Percentiles rank a stretch among this genome's conserved stretches.
phyloP scores from a whole-genome alignment of 2,113 vertebrate species.

The Oreochromis tanganicae region DNA sequence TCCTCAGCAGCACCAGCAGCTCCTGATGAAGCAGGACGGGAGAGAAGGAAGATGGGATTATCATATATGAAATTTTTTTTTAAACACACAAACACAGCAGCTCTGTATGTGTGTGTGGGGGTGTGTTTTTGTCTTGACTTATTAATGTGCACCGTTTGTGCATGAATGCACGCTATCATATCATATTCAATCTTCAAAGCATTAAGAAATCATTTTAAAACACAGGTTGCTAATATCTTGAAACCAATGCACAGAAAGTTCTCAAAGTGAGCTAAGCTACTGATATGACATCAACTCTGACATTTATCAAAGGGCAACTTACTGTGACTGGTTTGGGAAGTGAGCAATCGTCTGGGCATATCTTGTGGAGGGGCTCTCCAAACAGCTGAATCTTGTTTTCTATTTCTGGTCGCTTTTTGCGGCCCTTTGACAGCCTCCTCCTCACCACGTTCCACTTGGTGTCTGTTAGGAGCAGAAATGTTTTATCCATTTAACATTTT shows the following conservation, averaged over 20 bases:
- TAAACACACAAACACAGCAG: background rate
- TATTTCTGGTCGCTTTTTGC: slow-evolving; percentile 38
- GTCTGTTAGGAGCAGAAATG: slow-evolving; percentile 56
- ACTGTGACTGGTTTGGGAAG: slow-evolving; percentile 86
- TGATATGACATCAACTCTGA: background rate
- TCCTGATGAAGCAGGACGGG: slow-evolving; percentile 65
- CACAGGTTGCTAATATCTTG: background rate
- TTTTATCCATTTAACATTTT: background rate
- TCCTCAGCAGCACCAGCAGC: slow-evolving; percentile 79
- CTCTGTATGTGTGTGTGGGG: background rate
- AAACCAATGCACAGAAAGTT: background rate
- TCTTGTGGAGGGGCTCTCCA: slow-evolving; percentile 77
- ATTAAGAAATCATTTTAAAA: background rate
- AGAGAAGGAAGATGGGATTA: background rate
- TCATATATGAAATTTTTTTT: background rate
- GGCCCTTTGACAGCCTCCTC: slow-evolving; percentile 1
- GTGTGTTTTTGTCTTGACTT: background rate
- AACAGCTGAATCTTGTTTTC: slow-evolving; percentile 76
- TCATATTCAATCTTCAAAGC: background rate
- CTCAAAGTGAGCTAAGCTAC: background rate
- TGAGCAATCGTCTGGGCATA: slow-evolving; percentile 71
- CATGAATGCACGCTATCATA: background rate
- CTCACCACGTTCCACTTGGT: slow-evolving; percentile 75
- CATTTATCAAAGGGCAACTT: slow-evolving; percentile 25
- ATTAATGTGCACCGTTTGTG: background rate